Percentiles rank a stretch among this genome's conserved stretches.
Conservation (phyloP, 2,797 vertebrate species). For the Babyrousa celebensis region DNA sequence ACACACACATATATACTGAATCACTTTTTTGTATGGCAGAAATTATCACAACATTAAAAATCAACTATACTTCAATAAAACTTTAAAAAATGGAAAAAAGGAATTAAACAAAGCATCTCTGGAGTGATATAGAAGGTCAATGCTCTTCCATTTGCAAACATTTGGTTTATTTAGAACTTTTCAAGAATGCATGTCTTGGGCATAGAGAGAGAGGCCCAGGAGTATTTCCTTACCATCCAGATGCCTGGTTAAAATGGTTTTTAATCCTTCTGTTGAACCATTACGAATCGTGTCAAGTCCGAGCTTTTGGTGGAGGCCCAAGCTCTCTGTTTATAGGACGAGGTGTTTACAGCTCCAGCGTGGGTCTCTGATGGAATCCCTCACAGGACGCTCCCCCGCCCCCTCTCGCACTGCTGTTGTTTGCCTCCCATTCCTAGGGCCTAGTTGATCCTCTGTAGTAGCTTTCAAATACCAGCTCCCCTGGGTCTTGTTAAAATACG, state of each 20-base stretch:
- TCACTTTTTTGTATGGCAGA: too few relatives aligned
- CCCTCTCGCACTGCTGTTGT: not conserved
- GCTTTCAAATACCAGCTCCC: slow-evolving; percentile 87
- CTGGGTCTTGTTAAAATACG: slow-evolving; percentile 90
- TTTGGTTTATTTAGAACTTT: not conserved
- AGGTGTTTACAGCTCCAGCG: not conserved
- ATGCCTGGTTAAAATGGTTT: not conserved
- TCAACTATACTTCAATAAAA: too few relatives aligned
- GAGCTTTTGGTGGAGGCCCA: not conserved
- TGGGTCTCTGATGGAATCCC: not conserved
- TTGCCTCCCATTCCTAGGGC: not conserved
- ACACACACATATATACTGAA: too few relatives aligned
- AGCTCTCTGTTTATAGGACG: not conserved
- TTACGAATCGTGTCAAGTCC: fast-evolving
- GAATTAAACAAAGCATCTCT: not conserved
- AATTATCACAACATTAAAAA: too few relatives aligned
- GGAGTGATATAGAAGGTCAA: not conserved
- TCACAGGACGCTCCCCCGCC: not conserved
- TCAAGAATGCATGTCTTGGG: not conserved
- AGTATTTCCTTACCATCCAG: not conserved
- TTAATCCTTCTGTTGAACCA: not conserved
- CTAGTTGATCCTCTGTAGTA: slow-evolving; percentile 65
- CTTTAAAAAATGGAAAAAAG: too few relatives aligned
- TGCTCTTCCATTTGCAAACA: not conserved
- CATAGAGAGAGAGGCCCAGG: not conserved